A percentile compares a stretch with the other conserved stretches of the same genome.
Conservation (phyloP, 2,113 vertebrate species). For the Hippocampus barbouri region DNA sequence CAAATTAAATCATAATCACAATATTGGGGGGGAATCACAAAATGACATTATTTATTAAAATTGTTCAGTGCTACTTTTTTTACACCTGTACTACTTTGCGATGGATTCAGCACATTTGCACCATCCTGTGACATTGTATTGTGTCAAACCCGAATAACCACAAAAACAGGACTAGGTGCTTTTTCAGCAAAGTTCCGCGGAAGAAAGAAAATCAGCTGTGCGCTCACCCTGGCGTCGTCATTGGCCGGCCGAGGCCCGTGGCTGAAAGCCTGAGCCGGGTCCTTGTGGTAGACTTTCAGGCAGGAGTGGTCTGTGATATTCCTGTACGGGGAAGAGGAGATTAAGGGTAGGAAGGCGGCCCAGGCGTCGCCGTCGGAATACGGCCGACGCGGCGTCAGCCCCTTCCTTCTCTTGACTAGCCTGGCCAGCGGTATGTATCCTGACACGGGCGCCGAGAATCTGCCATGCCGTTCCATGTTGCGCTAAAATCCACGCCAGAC, state of each 20-base stretch:
- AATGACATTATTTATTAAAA: no score
- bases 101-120: no score
- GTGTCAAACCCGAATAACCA: no score
- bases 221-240: slow-evolving; percentile 90
- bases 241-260: slow-evolving; percentile 83
- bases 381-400: slow-evolving; percentile 31
- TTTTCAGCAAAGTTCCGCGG: no score
- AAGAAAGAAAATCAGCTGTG: not conserved
- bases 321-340: slow-evolving; percentile 74
- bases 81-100: no score
- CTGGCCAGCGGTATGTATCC: slow-evolving; percentile 38
- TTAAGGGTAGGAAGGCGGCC: slow-evolving; percentile 35
- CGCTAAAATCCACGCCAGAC: not conserved
- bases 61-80: no score
- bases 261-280: slow-evolving; percentile 90
- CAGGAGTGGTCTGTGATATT: slow-evolving; percentile 93
- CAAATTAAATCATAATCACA: no score
- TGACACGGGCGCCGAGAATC: slow-evolving; percentile 21
- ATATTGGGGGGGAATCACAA: no score
- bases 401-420: slow-evolving; percentile 25
- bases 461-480: slow-evolving; percentile 39
- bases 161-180: no score
- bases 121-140: no score
- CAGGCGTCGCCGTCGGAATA: slow-evolving; percentile 57
- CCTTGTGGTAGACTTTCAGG: slow-evolving; percentile 98